phyloP scores from a whole-genome alignment of 2,113 vertebrate genomes.

The Nesogale talazaci region DNA sequence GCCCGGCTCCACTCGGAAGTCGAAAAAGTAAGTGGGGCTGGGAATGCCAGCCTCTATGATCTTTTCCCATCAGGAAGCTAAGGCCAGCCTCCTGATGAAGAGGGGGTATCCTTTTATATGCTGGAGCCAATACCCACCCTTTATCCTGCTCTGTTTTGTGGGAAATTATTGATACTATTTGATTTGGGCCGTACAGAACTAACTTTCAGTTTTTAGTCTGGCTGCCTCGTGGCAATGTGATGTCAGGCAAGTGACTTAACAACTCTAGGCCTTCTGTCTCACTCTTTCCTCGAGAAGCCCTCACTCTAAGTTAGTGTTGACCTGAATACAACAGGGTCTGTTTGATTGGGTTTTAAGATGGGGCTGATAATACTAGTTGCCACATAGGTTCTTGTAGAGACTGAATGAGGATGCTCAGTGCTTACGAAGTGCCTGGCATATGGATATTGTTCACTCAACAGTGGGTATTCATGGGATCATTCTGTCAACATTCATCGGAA shows the following conservation, averaged over 20 bases:
- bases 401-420: neutral
- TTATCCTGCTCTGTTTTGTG: neutral
- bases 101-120: neutral
- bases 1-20: conserved; percentile 89
- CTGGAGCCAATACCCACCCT: neutral
- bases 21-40: conserved; percentile 89
- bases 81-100: too few species aligned
- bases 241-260: neutral
- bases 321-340: neutral
- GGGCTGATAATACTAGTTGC: neutral
- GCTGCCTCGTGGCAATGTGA: neutral
- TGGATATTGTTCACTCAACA: neutral
- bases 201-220: neutral
- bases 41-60: accelerated
- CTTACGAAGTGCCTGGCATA: neutral
- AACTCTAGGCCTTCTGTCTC: neutral
- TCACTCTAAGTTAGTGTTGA: too few species aligned
- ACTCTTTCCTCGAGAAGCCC: neutral
- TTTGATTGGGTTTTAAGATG: neutral
- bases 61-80: neutral
- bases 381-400: neutral
- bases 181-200: neutral
- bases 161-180: neutral
- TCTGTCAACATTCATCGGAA: neutral
- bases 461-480: neutral